Base-by-base conservation (phyloP, 2,113 vertebrate genomes). In the Zeus faber region DNA sequence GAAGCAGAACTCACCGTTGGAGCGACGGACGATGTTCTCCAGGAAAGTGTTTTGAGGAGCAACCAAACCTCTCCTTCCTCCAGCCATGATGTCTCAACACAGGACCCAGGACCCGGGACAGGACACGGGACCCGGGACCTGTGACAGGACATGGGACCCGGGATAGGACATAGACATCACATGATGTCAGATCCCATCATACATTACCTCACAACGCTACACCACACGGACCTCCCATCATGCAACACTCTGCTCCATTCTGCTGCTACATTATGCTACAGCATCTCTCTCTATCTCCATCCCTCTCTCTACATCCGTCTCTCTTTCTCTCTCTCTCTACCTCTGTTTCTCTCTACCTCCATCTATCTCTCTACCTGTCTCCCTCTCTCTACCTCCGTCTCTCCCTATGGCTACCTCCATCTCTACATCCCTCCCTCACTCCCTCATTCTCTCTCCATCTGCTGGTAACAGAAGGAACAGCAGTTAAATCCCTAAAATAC, bases 21-120 rank as follows among this genome's bases (percentile, higher is more conserved):
- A 96, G 52, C 94, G 82, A 43, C 94, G 86, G 62, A 96, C 94
- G 54, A 96, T 93, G 58, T 95, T 95, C 86, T 96, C 94, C 71
- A 96, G 88, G 64, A 96, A 95, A n/a, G n/a, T n/a, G n/a, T n/a
- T n/a, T n/a, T n/a, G n/a, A n/a, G n/a, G n/a, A n/a, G n/a, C n/a
- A n/a, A 95, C 94, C 54, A 96, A 91, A 74, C 94, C 93, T 77
- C 92, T 81, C 58, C 93, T 83, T 80, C 93, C 93, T 79, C 93
- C 92, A 29, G 93, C 92, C 94, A 96, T 94, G 49, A 84, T 74
- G 72, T 67, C 49, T 45, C 76, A 66, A 77, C 79, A 85, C 88
- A 85, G 81, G n/a, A n/a, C n/a, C n/a, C n/a, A n/a, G n/a, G n/a
- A n/a, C 77, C 73, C 76, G 52, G 44, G 43, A 46, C 58, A 58